Conservation (phyloP, 2,113 vertebrate genomes). For the Thinocorus orbignyianus region DNA sequence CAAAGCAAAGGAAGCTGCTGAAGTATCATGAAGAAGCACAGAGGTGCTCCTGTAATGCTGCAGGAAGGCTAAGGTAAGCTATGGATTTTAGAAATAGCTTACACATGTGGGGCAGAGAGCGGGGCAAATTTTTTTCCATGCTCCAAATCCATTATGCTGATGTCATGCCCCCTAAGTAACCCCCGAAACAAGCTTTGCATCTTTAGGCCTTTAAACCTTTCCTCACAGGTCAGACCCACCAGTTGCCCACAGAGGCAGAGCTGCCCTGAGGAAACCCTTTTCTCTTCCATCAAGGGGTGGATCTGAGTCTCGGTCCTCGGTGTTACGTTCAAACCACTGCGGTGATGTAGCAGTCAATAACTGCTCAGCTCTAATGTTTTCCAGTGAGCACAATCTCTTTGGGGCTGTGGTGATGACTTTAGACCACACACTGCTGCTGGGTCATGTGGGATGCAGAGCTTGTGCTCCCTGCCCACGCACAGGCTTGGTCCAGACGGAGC, state of each 20-base stretch:
- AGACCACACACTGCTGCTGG: background rate
- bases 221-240: background rate
- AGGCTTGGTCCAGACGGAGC: background rate
- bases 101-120: background rate
- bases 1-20: background rate
- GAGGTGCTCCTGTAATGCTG: fast-evolving
- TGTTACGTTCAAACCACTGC: background rate
- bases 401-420: background rate
- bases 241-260: background rate
- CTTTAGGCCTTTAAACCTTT: background rate
- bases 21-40: background rate
- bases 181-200: background rate
- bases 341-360: background rate
- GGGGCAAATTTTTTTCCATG: background rate
- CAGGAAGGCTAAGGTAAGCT: background rate
- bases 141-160: background rate
- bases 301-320: fast-evolving
- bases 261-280: background rate
- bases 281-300: fast-evolving
- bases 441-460: background rate
- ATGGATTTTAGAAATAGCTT: background rate
- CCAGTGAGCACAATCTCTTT: background rate
- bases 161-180: fast-evolving
- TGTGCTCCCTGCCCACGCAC: fast-evolving
- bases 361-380: background rate